A percentile compares a stretch with the other conserved stretches of the same genome.
Conservation (phyloP, 2,888 invertebrate genomes). For the Drosophila colorata region DNA sequence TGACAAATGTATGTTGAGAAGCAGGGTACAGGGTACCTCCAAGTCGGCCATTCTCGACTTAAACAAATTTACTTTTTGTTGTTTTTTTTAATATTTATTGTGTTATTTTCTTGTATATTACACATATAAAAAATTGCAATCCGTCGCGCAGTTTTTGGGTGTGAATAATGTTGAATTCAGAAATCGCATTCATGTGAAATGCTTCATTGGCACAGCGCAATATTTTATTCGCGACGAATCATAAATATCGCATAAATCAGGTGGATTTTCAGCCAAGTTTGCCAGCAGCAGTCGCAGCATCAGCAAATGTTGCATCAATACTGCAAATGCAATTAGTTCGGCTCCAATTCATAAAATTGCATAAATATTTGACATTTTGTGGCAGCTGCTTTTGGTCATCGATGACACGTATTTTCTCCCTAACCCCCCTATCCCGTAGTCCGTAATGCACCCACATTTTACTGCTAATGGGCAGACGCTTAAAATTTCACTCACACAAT, state of each 20-base stretch:
- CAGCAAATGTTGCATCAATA: slow-evolving; percentile 60
- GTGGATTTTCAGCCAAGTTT: slow-evolving; percentile 44
- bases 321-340: slow-evolving; percentile 78
- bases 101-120: slow-evolving; percentile 19
- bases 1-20: no score
- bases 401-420: not conserved
- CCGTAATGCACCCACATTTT: slow-evolving; percentile 9
- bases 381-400: slow-evolving; percentile 62
- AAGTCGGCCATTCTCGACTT: no score
- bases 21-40: no score
- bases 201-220: slow-evolving; percentile 50
- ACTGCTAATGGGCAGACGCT: slow-evolving; percentile 32
- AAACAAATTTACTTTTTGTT: not conserved
- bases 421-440: no score
- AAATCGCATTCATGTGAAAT: slow-evolving; percentile 41
- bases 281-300: slow-evolving; percentile 24
- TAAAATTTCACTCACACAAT: slow-evolving; percentile 47
- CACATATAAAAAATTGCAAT: slow-evolving; percentile 34
- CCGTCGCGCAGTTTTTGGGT: slow-evolving; percentile 24
- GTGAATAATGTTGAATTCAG: slow-evolving; percentile 43
- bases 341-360: slow-evolving; percentile 74
- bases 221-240: slow-evolving; percentile 37
- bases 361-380: slow-evolving; percentile 52
- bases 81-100: not conserved
- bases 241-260: slow-evolving; percentile 71